A percentile compares a stretch with the other conserved stretches of the same genome.
These are phyloP conservation scores for Epinephelus coioides DNA, from an alignment of 2,797 vertebrate genomes.

Conservation along the genomic window DNA sequence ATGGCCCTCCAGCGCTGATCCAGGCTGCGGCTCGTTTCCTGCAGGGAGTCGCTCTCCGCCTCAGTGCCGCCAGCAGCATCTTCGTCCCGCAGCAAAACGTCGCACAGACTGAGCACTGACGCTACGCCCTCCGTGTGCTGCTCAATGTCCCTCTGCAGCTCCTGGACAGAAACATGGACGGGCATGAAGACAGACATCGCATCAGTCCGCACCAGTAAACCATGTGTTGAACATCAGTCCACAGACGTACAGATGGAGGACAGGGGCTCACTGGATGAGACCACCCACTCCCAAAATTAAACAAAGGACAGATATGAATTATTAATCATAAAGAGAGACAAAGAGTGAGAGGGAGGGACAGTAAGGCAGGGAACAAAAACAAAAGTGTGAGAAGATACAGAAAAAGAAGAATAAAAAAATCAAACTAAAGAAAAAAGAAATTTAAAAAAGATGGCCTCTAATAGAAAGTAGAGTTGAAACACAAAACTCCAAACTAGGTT, in stretches of 20 bases:
- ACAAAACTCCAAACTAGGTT: background rate
- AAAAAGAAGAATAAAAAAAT: background rate
- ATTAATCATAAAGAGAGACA: slow-evolving; percentile 62
- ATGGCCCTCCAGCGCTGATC: slow-evolving; percentile 97
- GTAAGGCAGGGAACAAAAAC: background rate
- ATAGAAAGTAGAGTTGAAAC: background rate
- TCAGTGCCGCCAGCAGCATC: slow-evolving; percentile 85
- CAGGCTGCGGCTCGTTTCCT: slow-evolving; percentile 92
- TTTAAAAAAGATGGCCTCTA: background rate
- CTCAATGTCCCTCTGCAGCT: slow-evolving; percentile 95
- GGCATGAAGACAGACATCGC: background rate
- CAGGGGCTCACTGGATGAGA: slow-evolving; percentile 1
- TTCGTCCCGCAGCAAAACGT: slow-evolving; percentile 90
- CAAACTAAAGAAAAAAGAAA: background rate
- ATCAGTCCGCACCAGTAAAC: background rate
- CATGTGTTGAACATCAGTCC: slow-evolving; percentile 26
- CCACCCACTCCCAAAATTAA: slow-evolving; percentile 62
- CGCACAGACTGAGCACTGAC: slow-evolving; percentile 92
- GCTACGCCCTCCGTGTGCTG: slow-evolving; percentile 92
- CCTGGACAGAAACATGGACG: slow-evolving; percentile 80
- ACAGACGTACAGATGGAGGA: slow-evolving; percentile 20
- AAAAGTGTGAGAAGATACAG: background rate
- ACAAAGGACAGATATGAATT: slow-evolving; percentile 67
- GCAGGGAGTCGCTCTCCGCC: slow-evolving; percentile 91
- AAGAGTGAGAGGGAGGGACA: slow-evolving; percentile 21